Evolutionary conservation across 2,797 vertebrate species (phyloP).

Genomic region (Dallia pectoralis): DNA sequence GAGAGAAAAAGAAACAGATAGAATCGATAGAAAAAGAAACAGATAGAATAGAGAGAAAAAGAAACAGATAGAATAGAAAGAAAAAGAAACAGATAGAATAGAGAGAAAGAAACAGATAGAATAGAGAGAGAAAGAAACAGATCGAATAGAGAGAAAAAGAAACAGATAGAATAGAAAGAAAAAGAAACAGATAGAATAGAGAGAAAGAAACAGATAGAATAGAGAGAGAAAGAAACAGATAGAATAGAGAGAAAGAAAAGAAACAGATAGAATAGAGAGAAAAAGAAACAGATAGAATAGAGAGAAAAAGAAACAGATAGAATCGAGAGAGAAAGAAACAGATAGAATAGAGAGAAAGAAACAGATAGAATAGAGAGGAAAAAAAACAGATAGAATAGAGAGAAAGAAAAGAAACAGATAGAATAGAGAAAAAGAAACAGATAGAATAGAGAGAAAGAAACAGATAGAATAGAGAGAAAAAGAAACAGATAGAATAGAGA

Average conservation of each 20-base stretch:
- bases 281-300: background rate
- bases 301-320: background rate
- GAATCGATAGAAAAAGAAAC: background rate
- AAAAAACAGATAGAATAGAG: background rate
- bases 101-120: too few species aligned
- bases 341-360: background rate
- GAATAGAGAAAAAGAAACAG: slow-evolving; percentile 24
- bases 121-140: slow-evolving; percentile 25
- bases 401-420: too few species aligned
- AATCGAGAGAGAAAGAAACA: slow-evolving; percentile 26
- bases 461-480: too few species aligned
- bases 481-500: background rate
- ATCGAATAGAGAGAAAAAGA: background rate
- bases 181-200: background rate
- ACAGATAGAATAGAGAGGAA: too few species aligned
- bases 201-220: too few species aligned
- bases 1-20: slow-evolving; percentile 21
- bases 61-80: too few species aligned
- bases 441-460: background rate
- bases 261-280: too few species aligned
- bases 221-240: slow-evolving; percentile 22
- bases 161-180: too few species aligned
- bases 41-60: background rate
- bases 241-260: background rate
- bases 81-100: background rate